These are phyloP conservation scores for Andricus curvator DNA, from an alignment of 2,888 invertebrate species.

Conservation along the genomic window DNA sequence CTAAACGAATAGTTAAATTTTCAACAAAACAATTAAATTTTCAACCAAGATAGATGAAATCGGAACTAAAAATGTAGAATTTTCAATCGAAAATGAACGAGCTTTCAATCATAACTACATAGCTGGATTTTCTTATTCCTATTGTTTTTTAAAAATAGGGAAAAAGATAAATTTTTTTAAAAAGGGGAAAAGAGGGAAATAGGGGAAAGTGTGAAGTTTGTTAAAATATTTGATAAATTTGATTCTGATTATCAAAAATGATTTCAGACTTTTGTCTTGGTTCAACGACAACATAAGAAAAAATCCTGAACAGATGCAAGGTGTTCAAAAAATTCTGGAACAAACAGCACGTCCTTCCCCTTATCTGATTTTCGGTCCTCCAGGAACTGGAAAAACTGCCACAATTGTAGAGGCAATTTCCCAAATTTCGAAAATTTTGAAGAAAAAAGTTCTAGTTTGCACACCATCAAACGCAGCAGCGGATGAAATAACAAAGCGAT, in stretches of 20 bases:
- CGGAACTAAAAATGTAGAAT: no score
- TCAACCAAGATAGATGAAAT: no score
- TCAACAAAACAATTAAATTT: no score
- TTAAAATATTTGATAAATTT: background rate
- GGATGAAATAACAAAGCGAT: conserved; percentile 82
- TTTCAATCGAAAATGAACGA: no score
- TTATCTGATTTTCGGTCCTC: conserved; percentile 43
- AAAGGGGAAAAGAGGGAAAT: no score
- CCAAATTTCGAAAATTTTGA: conserved; percentile 57
- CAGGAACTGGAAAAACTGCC: conserved; percentile 54
- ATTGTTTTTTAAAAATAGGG: no score
- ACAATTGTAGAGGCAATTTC: conserved; percentile 50
- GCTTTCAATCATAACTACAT: no score
- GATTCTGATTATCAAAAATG: background rate
- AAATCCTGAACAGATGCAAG: conserved; percentile 83
- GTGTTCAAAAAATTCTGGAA: conserved; percentile 78
- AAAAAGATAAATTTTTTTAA: no score
- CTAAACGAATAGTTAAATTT: no score
- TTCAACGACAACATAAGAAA: conserved; percentile 76
- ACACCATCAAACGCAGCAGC: conserved; percentile 87
- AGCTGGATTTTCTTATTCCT: no score
- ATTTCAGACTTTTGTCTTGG: conserved; percentile 55
- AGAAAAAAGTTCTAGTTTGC: conserved; percentile 82
- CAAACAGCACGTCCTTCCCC: conserved; percentile 20
- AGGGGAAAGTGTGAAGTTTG: no score